Percentiles rank a stretch among this genome's conserved stretches.
Evolutionary conservation across 2,113 vertebrate species (phyloP).

Genomic region (Pachycephala philippinensis): DNA sequence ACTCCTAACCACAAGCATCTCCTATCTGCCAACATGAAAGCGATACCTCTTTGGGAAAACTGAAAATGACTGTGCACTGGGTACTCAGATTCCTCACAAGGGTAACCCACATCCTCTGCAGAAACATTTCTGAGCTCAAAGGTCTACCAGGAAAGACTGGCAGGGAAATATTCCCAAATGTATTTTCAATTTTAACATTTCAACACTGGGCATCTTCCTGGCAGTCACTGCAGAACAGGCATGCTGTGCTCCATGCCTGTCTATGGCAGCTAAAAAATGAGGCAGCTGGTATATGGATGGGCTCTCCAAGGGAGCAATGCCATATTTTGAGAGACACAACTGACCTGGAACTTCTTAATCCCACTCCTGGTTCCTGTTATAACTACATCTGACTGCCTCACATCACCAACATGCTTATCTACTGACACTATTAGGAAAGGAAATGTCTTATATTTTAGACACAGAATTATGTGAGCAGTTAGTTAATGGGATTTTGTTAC

Average conservation of each 20-base stretch:
- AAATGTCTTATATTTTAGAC: not conserved
- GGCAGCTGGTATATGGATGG: not conserved
- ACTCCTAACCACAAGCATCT: not conserved
- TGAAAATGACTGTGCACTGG: not conserved
- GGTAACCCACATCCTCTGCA: not conserved
- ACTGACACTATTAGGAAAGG: not conserved
- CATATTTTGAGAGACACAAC: not conserved
- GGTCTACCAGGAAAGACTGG: not conserved
- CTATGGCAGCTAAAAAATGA: not conserved
- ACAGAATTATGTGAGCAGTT: not conserved
- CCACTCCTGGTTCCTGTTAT: not conserved
- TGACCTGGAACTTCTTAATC: not conserved
- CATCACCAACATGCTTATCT: not conserved
- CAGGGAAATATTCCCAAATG: not conserved
- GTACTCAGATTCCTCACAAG: not conserved
- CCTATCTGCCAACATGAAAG: not conserved
- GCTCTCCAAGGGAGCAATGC: not conserved
- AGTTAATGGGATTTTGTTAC: not conserved
- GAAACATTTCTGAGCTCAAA: not conserved
- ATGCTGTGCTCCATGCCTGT: not conserved
- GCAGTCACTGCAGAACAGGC: not conserved
- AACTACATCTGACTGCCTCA: not conserved
- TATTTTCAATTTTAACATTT: not conserved
- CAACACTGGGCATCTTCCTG: not conserved
- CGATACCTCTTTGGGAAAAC: not conserved